phyloP scores from a whole-genome alignment of 2,888 invertebrate genomes.

The Aleiodes alternator region DNA sequence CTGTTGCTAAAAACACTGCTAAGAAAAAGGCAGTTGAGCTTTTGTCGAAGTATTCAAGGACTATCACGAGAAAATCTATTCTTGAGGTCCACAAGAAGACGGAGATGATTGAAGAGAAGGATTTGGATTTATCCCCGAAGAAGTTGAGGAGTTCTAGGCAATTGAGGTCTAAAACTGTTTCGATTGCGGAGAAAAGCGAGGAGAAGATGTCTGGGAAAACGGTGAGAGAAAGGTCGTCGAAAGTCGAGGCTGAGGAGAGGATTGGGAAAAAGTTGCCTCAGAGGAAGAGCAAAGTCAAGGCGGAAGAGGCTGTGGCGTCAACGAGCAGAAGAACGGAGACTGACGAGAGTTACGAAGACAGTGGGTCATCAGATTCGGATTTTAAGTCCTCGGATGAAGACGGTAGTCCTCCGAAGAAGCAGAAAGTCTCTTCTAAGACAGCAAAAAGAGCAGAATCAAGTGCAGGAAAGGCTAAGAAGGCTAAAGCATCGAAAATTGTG shows the following conservation, averaged over 20 bases:
- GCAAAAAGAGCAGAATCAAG: constrained; percentile 26
- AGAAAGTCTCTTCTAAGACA: constrained; percentile 46
- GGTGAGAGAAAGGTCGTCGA: background rate
- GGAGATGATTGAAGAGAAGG: constrained; percentile 73
- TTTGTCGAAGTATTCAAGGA: constrained; percentile 53
- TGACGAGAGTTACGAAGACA: constrained; percentile 18
- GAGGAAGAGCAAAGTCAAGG: constrained; percentile 62
- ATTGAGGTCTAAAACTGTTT: constrained; percentile 71
- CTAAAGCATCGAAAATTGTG: too few relatives aligned
- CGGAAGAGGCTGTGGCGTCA: constrained; percentile 50
- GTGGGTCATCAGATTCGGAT: constrained; percentile 24
- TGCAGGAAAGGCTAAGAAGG: background rate
- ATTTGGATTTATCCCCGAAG: constrained; percentile 64
- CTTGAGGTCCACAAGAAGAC: constrained; percentile 65
- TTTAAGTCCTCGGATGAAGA: background rate
- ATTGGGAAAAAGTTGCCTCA: constrained; percentile 46
- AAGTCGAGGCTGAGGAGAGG: constrained; percentile 57
- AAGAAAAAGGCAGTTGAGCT: constrained; percentile 66
- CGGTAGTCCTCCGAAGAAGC: constrained; percentile 48
- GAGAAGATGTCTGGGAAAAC: constrained; percentile 53
- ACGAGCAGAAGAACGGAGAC: constrained; percentile 41
- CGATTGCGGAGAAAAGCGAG: constrained; percentile 70
- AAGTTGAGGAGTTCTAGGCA: constrained; percentile 73
- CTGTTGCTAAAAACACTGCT: constrained; percentile 60
- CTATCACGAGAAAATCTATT: constrained; percentile 43